Base-by-base conservation (phyloP, 1,140 invertebrate species). In the Triops longicaudatus region DNA sequence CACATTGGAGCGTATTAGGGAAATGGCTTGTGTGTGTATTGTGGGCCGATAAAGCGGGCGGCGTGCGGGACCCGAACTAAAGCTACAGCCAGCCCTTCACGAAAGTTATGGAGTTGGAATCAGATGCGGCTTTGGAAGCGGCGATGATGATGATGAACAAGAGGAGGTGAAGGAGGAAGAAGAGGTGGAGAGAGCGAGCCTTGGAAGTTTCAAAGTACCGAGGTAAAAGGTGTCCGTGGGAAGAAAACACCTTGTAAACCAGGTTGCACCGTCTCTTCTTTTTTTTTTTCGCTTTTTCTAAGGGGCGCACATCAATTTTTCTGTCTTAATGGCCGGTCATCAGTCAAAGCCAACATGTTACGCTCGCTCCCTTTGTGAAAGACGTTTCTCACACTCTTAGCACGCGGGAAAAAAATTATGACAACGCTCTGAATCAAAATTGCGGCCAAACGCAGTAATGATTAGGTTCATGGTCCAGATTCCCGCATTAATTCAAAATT, bases 331-430 rank as follows among this genome's bases (percentile, higher is more conserved):
- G 50, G 50, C 14, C 50, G 50, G 50, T 63, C 50, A 63, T 63
- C 50, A 63, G n/a, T 63, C 50, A 63, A 63, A 63, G 50, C 50
- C n/a, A 63, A 63, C 50, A 63, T 63, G 50, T 63, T 63, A 63
- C 50, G 14, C 50, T 63, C 14, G 50, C 14, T 63, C 7, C 50
- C 50, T 63, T 63, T 63, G 10, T 63, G 50, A 22, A 63, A 63
- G 50, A 63, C 17, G 50, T 63, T 63, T 63, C 50, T 63, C 50
- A 63, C 50, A 63, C 50, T 63, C 50, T 37, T 22, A 63, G 50
- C 22, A 63, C 22, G 22, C 50, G 50, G 50, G 50, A 63, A 63
- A 63, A 63, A 63, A 44, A 63, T 9, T n/a, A 63, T 17, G 1
- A 22, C 14, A 63, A 17, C 50, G 22, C 14, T 63, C 22, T 63